A percentile compares a stretch with the other conserved stretches of the same genome.
phyloP scores from a whole-genome alignment of 1,140 invertebrate genomes.

The Zaprionus capensis region DNA sequence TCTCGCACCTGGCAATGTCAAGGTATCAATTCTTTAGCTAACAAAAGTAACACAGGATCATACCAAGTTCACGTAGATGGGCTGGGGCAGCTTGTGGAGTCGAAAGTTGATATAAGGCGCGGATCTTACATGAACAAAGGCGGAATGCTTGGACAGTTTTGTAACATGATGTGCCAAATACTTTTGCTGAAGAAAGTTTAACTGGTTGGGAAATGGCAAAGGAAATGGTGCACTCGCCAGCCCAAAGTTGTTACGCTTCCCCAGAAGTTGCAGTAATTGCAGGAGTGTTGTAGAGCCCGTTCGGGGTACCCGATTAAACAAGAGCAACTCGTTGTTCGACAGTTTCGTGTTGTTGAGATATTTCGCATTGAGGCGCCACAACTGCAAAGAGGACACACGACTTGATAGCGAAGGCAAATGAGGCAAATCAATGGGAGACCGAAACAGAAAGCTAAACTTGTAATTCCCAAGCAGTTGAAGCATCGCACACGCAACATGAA shows the following conservation, averaged over 20 bases:
- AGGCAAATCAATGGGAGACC: background rate
- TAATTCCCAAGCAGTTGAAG: background rate
- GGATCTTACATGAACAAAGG: conserved; percentile 59
- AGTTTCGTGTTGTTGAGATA: conserved; percentile 91
- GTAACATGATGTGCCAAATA: conserved; percentile 38
- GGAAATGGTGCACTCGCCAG: conserved; percentile 38
- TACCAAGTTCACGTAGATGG: conserved; percentile 95
- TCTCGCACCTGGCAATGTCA: conserved; percentile 88
- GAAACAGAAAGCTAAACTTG: background rate
- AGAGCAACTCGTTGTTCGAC: conserved; percentile 89
- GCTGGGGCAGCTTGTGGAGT: conserved; percentile 90
- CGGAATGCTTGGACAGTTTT: conserved; percentile 53
- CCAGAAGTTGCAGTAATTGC: conserved; percentile 90
- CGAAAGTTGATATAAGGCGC: conserved; percentile 85
- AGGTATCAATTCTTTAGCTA: background rate
- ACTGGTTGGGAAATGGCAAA: conserved; percentile 23
- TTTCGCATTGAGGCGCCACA: conserved; percentile 55
- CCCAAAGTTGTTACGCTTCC: conserved; percentile 88
- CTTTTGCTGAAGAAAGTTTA: conserved; percentile 40
- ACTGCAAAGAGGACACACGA: conserved; percentile 39
- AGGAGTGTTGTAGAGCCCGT: conserved; percentile 93
- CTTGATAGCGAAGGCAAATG: background rate
- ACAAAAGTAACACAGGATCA: background rate
- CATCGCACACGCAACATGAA: background rate
- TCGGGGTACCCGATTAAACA: conserved; percentile 95